Evolutionary conservation across 2,797 vertebrate genomes (phyloP), one percentile per base, ranked within the genome.

Genomic region (Antennarius maculatus): DNA sequence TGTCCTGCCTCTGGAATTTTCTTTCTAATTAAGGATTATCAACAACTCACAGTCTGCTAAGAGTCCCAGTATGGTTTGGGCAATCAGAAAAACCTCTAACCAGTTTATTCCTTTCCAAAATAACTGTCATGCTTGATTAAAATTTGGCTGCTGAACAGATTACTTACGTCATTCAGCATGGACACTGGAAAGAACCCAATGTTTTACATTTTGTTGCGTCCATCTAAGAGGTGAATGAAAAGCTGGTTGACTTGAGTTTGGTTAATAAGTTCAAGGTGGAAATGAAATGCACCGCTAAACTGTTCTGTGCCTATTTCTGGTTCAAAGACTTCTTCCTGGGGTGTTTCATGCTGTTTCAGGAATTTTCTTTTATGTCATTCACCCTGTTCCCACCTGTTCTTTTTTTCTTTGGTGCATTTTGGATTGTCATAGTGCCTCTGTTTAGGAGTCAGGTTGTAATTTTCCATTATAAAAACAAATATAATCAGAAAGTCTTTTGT

Each of bases 21-120:
- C 84, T 89, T 93, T 90, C 83, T 89, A 89, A 92, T 91, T 88
- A 91, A 86, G 84, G 90, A 93, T 93, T 88, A 91, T 89, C 85
- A 86, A 88, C 91, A 90, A 81, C 79, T 80, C 81, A 76, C 66
- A 80, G 86, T 86, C 79, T 72, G 73, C 80, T 77, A 81, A 80
- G 84, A 85, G 76, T 73, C 63, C 43, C 59, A 15, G 78, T 76
- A 83, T 75, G 70, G 70, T 71, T 81, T 17, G 63, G 70, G 71
- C 77, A 80, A 84, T 86, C 82, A 80, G 72, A 65, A 76, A 86
- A 76, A 66, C 58, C 74, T 80, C 65, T 69, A 73, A 59, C 68
- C 39, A 46, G 59, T 80, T 81, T 75, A 76, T 74, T 74, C 42
- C 4, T 64, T 80, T 34, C 1, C 10, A 66, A 84, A 79, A 82